A percentile compares a stretch with the other conserved stretches of the same genome.
These are phyloP conservation scores for Heliocidaris tuberculata DNA, from an alignment of 35 echinoderm and acorn worm species.

Conservation along the genomic window DNA sequence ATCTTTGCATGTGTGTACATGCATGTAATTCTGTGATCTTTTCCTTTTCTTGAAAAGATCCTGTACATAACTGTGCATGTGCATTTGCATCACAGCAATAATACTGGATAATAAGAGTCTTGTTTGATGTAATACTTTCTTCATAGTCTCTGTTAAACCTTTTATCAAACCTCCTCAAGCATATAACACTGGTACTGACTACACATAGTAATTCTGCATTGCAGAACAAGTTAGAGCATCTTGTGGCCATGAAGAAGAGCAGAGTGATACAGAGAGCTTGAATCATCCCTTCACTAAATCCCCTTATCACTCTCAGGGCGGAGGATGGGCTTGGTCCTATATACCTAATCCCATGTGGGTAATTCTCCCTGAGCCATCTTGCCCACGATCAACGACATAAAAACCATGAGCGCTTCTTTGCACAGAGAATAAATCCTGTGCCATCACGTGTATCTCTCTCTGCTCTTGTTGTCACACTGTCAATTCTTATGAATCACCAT, in stretches of 20 bases:
- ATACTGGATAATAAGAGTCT: too few relatives aligned
- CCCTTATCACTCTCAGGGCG: background rate
- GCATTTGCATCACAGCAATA: too few relatives aligned
- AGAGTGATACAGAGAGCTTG: background rate
- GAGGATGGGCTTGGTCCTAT: slow-evolving; percentile 26
- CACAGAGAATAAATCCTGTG: background rate
- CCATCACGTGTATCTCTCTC: background rate
- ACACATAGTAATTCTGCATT: background rate
- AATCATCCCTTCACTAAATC: background rate
- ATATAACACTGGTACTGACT: background rate
- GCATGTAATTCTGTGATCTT: too few relatives aligned
- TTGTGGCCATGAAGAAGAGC: background rate
- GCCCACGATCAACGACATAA: background rate
- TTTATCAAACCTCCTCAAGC: too few relatives aligned
- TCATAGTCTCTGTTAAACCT: too few relatives aligned
- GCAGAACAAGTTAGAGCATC: background rate
- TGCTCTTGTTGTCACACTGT: background rate
- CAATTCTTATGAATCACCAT: background rate
- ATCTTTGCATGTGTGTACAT: too few relatives aligned
- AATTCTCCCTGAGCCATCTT: background rate
- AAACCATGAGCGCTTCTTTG: background rate
- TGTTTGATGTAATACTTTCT: too few relatives aligned
- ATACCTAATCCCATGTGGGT: slow-evolving; percentile 24
- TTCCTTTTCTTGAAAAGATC: too few relatives aligned
- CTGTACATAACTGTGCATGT: too few relatives aligned